Percentiles rank a stretch among this genome's conserved stretches.
Evolutionary conservation across 2,888 invertebrate species (phyloP).

Genomic region (Stenichneumon culpator): DNA sequence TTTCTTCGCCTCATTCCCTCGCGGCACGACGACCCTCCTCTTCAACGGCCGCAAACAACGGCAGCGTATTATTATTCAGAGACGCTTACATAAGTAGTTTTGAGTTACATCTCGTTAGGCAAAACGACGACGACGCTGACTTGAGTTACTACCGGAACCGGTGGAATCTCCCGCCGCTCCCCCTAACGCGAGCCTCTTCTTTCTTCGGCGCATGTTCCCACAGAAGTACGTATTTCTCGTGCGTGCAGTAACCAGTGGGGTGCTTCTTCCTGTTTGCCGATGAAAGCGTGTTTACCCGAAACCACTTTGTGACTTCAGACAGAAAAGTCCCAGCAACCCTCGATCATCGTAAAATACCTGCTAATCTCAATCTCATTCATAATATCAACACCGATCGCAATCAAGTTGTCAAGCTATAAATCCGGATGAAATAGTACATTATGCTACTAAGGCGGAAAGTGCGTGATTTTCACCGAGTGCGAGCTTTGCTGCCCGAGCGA

Average conservation of each 20-base stretch:
- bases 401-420: constrained; percentile 1
- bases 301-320: constrained; percentile 4
- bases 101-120: constrained; percentile 73
- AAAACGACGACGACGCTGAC: constrained; percentile 63
- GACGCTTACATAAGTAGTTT: constrained; percentile 71
- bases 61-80: constrained; percentile 64
- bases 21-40: constrained; percentile 52
- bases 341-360: constrained; percentile 36
- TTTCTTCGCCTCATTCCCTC: constrained; percentile 42
- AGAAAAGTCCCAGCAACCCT: constrained; percentile 9
- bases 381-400: neutral
- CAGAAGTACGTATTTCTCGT: constrained; percentile 11
- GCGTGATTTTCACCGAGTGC: too few species aligned
- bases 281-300: constrained; percentile 45
- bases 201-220: constrained; percentile 33
- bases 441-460: too few species aligned
- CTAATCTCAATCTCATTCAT: constrained; percentile 48
- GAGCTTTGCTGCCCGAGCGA: too few species aligned
- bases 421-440: neutral
- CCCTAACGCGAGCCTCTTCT: constrained; percentile 19
- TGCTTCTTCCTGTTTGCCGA: constrained; percentile 11
- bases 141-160: constrained; percentile 69
- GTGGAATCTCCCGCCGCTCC: constrained; percentile 27
- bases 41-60: constrained; percentile 39
- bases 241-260: constrained; percentile 16